A percentile compares a stretch with the other conserved stretches of the same genome.
phyloP scores from a whole-genome alignment of 2,888 invertebrate species.

The Zonitis immaculata region DNA sequence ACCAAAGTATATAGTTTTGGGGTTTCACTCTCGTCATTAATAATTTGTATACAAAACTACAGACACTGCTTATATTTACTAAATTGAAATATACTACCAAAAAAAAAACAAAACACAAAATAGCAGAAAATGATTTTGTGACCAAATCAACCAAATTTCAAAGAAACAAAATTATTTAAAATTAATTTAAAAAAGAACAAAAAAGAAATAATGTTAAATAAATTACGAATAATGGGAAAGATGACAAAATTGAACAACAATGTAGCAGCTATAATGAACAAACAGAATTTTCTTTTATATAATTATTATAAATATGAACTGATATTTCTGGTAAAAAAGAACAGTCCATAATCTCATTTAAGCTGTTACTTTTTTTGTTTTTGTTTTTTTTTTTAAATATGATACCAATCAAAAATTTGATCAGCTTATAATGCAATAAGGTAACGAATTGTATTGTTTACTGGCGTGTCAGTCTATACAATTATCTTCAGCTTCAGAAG shows the following conservation, averaged over 20 bases:
- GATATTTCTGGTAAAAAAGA: constrained; percentile 9
- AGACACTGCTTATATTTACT: constrained; percentile 2
- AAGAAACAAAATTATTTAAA: not conserved
- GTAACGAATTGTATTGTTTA: constrained; percentile 36
- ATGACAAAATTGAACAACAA: not conserved
- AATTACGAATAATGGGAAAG: constrained; percentile 6
- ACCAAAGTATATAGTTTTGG: constrained; percentile 24
- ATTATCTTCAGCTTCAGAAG: constrained; percentile 44
- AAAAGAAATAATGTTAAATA: not conserved
- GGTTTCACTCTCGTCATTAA: constrained; percentile 24
- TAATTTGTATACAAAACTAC: constrained; percentile 11
- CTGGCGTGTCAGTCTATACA: constrained; percentile 45
- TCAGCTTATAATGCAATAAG: constrained; percentile 41
- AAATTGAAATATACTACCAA: no score
- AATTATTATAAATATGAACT: not conserved
- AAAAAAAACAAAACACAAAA: not conserved
- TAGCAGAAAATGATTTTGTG: not conserved
- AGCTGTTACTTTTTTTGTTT: constrained; percentile 7
- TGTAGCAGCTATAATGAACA: constrained; percentile 2
- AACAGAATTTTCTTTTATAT: not conserved
- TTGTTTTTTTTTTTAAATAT: constrained; percentile 10
- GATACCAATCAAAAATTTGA: constrained; percentile 13
- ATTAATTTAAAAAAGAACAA: not conserved
- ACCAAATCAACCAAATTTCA: not conserved
- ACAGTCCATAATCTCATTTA: constrained; percentile 14